These are phyloP conservation scores for Acanthopagrus latus DNA, from an alignment of 2,797 vertebrate genomes.

Conservation along the genomic window DNA sequence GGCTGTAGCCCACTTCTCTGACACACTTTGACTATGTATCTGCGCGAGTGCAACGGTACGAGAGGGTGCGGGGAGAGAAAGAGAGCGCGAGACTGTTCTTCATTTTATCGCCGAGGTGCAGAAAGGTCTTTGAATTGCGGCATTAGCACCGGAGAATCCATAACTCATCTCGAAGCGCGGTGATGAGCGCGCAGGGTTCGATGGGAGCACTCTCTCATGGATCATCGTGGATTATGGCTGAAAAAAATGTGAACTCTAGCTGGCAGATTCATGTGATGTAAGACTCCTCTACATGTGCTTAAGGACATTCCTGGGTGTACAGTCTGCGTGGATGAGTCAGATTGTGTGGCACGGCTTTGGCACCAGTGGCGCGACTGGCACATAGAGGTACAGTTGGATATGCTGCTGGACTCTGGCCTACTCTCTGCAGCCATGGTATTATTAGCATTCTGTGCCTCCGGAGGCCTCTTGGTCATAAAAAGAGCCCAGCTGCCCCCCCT, in stretches of 20 bases:
- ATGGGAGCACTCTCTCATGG: slow-evolving; percentile 29
- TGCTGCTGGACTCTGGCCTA: slow-evolving; percentile 56
- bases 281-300: slow-evolving; percentile 29
- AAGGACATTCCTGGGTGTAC: slow-evolving; percentile 16
- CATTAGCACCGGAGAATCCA: slow-evolving; percentile 48
- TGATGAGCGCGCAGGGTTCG: slow-evolving; percentile 44
- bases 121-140: slow-evolving; percentile 51
- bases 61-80: slow-evolving; percentile 4
- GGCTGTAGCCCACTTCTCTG: slow-evolving; percentile 1
- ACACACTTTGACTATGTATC: slow-evolving; percentile 17
- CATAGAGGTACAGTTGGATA: slow-evolving; percentile 50
- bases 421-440: slow-evolving; percentile 50
- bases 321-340: slow-evolving; percentile 28
- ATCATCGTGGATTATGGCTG: slow-evolving; percentile 54
- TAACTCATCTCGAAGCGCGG: slow-evolving; percentile 48
- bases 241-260: slow-evolving; percentile 40
- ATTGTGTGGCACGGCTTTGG: slow-evolving; percentile 47
- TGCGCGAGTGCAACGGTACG: slow-evolving; percentile 22
- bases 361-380: slow-evolving; percentile 48
- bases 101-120: slow-evolving; percentile 55
- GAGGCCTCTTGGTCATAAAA: slow-evolving; percentile 64
- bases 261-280: slow-evolving; percentile 34
- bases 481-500: slow-evolving; percentile 47
- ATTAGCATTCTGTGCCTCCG: slow-evolving; percentile 66
- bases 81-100: slow-evolving; percentile 37